Percentiles rank a stretch among this genome's conserved stretches.
phyloP scores from a whole-genome alignment of 2,888 invertebrate genomes.

The Xanthorhoe spadicearia region DNA sequence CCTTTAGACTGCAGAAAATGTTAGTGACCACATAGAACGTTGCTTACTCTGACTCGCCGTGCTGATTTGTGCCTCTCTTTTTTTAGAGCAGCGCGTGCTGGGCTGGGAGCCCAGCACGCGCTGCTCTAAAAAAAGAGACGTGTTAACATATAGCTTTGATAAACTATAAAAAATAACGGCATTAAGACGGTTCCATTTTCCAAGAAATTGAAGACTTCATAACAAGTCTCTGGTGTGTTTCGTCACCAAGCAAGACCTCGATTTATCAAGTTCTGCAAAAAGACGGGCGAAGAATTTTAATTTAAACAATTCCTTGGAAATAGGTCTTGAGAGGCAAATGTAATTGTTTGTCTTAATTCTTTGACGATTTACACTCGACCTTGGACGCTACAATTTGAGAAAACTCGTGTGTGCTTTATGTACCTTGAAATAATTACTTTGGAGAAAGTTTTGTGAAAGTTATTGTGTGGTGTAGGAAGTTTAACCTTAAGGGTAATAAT shows the following conservation, averaged over 20 bases:
- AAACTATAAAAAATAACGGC: background rate
- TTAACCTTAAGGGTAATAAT: background rate
- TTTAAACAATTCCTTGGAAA: slow-evolving; percentile 20
- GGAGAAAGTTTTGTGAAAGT: background rate
- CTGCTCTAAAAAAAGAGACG: too few species aligned
- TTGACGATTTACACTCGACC: slow-evolving; percentile 1
- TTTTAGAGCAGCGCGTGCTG: too few species aligned
- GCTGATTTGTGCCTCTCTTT: too few species aligned
- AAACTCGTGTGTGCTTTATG: background rate
- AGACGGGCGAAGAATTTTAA: slow-evolving; percentile 28
- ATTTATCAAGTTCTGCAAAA: slow-evolving; percentile 29
- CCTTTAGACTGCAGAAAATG: too few species aligned
- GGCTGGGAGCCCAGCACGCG: too few species aligned
- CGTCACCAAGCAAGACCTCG: slow-evolving; percentile 19
- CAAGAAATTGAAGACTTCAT: background rate
- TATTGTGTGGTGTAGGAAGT: background rate
- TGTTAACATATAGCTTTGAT: too few species aligned
- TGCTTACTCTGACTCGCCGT: too few species aligned
- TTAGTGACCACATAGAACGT: too few species aligned
- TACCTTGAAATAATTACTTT: slow-evolving; percentile 7
- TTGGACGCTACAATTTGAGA: slow-evolving; percentile 4
- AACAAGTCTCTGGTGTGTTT: slow-evolving; percentile 17
- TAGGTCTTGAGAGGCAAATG: slow-evolving; percentile 10
- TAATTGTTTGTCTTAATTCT: slow-evolving; percentile 13
- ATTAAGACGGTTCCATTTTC: background rate